Conservation (phyloP, 2,797 vertebrate species). For the Benthosema pterotum region DNA sequence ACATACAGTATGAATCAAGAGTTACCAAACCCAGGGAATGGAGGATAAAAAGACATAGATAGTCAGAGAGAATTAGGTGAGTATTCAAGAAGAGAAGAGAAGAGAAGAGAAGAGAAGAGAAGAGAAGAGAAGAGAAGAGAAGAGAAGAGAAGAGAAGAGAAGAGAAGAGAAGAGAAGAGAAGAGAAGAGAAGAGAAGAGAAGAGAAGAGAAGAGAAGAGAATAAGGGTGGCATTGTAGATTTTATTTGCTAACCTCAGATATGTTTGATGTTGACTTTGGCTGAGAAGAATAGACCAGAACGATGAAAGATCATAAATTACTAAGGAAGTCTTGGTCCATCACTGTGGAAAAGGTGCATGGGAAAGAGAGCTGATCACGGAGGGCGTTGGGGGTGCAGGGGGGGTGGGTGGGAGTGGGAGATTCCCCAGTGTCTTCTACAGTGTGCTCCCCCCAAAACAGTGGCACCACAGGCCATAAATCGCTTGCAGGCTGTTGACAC, state of each 20-base stretch:
- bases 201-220: slow-evolving; percentile 7
- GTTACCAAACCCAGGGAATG: slow-evolving; percentile 24
- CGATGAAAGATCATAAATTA: slow-evolving; percentile 31
- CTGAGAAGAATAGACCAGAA: slow-evolving; percentile 18
- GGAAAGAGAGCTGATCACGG: slow-evolving; percentile 36
- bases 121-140: slow-evolving; percentile 6
- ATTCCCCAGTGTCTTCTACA: slow-evolving; percentile 40
- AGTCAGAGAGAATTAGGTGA: neutral
- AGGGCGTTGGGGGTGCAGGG: too few species aligned
- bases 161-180: slow-evolving; percentile 10
- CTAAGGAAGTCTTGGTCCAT: slow-evolving; percentile 14
- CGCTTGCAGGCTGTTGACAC: slow-evolving; percentile 74
- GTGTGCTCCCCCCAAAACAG: slow-evolving; percentile 46
- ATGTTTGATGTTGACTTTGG: too few species aligned
- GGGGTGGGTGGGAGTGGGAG: slow-evolving; percentile 10
- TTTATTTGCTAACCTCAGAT: too few species aligned
- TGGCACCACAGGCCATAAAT: slow-evolving; percentile 76
- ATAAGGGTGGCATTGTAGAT: slow-evolving; percentile 16
- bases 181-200: neutral
- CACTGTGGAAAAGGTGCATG: slow-evolving; percentile 5
- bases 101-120: slow-evolving; percentile 10
- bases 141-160: slow-evolving; percentile 1
- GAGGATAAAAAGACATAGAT: slow-evolving; percentile 32
- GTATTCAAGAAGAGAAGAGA: neutral
- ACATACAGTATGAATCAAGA: slow-evolving; percentile 63